These are phyloP conservation scores for Bolborhynchus lineola DNA, from an alignment of 2,113 vertebrate species.

Conservation along the genomic window DNA sequence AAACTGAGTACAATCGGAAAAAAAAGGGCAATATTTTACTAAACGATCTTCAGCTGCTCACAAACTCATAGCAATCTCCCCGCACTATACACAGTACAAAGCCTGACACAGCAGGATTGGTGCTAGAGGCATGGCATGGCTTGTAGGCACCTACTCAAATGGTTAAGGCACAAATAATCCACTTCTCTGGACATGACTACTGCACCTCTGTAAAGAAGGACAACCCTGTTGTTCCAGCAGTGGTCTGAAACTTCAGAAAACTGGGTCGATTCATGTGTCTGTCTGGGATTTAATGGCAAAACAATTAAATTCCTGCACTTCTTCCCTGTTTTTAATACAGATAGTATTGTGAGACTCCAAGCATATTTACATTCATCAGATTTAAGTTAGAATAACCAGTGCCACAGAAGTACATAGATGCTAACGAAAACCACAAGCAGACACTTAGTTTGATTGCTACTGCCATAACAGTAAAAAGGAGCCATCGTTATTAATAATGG, in stretches of 20 bases:
- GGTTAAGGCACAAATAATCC: not conserved
- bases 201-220: not conserved
- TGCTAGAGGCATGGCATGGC: not conserved
- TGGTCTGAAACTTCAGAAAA: not conserved
- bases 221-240: not conserved
- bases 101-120: not conserved
- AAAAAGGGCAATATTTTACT: not conserved
- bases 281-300: not conserved
- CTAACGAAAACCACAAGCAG: conserved; percentile 1
- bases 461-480: conserved; percentile 31
- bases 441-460: conserved; percentile 6
- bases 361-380: not conserved
- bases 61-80: not conserved
- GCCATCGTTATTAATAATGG: conserved; percentile 37
- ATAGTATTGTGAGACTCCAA: not conserved
- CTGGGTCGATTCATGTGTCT: not conserved
- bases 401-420: not conserved
- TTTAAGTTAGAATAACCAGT: not conserved
- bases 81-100: not conserved
- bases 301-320: not conserved
- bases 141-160: not conserved
- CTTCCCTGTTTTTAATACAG: not conserved
- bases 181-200: not conserved
- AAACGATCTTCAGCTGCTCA: conserved; percentile 12
- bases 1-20: not conserved